These are phyloP conservation scores for Phycodurus eques DNA, from an alignment of 2,113 vertebrate genomes.

Conservation along the genomic window DNA sequence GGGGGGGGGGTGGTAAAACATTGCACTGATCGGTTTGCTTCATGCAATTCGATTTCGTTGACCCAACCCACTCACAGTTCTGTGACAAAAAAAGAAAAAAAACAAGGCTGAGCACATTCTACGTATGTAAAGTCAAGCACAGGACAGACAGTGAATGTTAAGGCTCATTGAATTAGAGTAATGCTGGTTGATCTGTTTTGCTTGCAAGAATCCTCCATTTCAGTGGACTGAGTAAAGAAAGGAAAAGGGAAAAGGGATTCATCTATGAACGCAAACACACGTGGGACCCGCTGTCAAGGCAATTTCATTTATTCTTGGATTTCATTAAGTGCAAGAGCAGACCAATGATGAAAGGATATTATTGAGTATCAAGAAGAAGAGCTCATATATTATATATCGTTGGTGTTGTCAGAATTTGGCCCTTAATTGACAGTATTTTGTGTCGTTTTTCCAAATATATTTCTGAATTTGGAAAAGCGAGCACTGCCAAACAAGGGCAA, in stretches of 20 bases:
- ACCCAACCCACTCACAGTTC: slow-evolving; percentile 6
- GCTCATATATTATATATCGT: neutral
- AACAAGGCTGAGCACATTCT: neutral
- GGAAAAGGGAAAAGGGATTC: neutral
- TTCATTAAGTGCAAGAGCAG: neutral
- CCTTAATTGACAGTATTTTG: neutral
- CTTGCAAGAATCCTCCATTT: slow-evolving; percentile 2
- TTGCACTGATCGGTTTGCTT: neutral
- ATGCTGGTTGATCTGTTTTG: neutral
- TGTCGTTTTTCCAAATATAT: neutral
- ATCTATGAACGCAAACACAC: slow-evolving; percentile 8
- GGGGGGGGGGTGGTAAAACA: neutral
- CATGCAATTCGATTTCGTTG: slow-evolving; percentile 18
- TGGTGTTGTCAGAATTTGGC: neutral
- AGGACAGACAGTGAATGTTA: neutral
- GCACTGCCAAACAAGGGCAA: too few species aligned
- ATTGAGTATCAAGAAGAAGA: neutral
- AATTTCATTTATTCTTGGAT: neutral
- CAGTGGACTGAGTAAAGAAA: slow-evolving; percentile 25
- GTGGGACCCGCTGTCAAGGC: neutral
- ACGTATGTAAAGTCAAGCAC: neutral
- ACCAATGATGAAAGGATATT: neutral
- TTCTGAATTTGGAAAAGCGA: too few species aligned
- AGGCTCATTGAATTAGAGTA: slow-evolving; percentile 7
- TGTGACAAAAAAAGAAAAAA: neutral